Percentiles rank a stretch among this genome's conserved stretches.
phyloP scores from a whole-genome alignment of 2,797 vertebrate genomes.

The Thaleichthys pacificus region DNA sequence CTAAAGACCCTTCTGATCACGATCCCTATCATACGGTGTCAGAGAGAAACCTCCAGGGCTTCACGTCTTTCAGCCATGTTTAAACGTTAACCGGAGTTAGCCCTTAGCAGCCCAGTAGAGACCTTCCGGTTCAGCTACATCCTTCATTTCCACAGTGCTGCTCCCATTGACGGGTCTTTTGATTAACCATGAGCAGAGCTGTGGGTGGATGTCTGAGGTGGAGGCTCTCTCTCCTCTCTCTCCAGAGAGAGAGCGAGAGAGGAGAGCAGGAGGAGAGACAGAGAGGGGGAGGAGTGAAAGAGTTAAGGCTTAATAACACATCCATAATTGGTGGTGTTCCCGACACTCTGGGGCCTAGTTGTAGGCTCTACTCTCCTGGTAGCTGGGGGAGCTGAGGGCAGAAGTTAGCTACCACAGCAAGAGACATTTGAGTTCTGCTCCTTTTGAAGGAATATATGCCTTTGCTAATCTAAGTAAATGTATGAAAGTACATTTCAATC shows the following conservation, averaged over 20 bases:
- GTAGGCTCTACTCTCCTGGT: constrained; percentile 38
- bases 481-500: no score
- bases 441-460: background rate
- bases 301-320: constrained; percentile 42
- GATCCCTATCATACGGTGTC: background rate
- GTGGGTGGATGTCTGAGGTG: constrained; percentile 38
- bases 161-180: constrained; percentile 8
- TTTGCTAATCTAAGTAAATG: no score
- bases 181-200: constrained; percentile 30
- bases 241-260: constrained; percentile 1
- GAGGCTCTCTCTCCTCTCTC: background rate
- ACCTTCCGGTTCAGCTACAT: constrained; percentile 13
- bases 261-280: constrained; percentile 10
- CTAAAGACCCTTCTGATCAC: background rate
- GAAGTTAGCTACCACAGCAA: constrained; percentile 18
- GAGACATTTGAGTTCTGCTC: constrained; percentile 3
- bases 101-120: constrained; percentile 11
- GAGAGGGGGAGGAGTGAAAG: constrained; percentile 21
- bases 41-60: background rate
- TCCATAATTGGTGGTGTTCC: constrained; percentile 58
- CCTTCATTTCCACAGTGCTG: constrained; percentile 1
- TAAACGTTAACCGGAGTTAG: background rate
- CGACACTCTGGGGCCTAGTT: constrained; percentile 22
- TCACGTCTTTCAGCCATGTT: background rate
- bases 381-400: background rate